Evolutionary conservation across 2,888 invertebrate genomes (phyloP).

Genomic region (Dryomyza anilis): DNA sequence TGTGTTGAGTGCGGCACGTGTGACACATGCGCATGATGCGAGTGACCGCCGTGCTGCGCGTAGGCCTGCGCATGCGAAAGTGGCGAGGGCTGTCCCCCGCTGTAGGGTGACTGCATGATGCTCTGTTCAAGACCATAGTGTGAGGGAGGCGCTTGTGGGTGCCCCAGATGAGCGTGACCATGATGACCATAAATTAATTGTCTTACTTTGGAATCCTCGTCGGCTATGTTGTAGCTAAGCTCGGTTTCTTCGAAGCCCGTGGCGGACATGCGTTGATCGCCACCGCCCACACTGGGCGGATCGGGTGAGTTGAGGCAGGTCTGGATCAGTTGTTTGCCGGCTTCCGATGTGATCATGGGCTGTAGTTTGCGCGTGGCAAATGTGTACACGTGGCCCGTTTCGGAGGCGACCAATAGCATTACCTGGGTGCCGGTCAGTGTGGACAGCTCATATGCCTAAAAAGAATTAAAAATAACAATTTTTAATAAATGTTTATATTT

Average conservation of each 20-base stretch:
- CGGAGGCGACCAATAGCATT: slow-evolving; percentile 98
- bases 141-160: slow-evolving; percentile 66
- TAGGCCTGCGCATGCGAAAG: slow-evolving; percentile 64
- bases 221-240: slow-evolving; percentile 93
- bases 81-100: slow-evolving; percentile 71
- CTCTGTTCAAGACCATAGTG: slow-evolving; percentile 74
- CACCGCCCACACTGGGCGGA: slow-evolving; percentile 74
- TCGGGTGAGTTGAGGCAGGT: slow-evolving; percentile 98
- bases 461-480: slow-evolving; percentile 46
- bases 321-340: slow-evolving; percentile 97
- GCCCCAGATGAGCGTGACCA: slow-evolving; percentile 71
- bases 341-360: slow-evolving; percentile 98
- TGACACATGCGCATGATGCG: slow-evolving; percentile 72
- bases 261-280: slow-evolving; percentile 96
- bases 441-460: slow-evolving; percentile 98
- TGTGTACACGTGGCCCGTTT: slow-evolving; percentile 99
- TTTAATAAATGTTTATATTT: too few relatives aligned
- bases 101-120: slow-evolving; percentile 70
- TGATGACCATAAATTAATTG: slow-evolving; percentile 87
- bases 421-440: slow-evolving; percentile 99
- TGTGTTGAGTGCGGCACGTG: slow-evolving; percentile 67
- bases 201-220: slow-evolving; percentile 97
- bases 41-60: slow-evolving; percentile 59
- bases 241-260: slow-evolving; percentile 99
- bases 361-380: slow-evolving; percentile 98